Conservation (phyloP, 2,888 invertebrate genomes). For the Pycnomerus fuliginosus region DNA sequence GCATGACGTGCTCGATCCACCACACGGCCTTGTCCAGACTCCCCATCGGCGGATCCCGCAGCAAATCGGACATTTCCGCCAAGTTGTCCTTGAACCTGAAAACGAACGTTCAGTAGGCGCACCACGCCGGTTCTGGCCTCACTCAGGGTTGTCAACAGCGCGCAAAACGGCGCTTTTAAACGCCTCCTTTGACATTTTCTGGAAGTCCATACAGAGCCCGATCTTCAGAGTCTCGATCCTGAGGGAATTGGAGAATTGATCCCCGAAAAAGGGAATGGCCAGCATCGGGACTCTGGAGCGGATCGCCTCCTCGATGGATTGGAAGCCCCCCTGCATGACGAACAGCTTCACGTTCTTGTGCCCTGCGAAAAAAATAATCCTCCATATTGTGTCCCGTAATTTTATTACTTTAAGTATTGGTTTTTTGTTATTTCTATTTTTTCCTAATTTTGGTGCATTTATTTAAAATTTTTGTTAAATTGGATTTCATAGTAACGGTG, state of each 20-base stretch:
- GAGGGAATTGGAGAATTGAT: conserved; percentile 36
- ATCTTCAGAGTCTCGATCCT: conserved; percentile 28
- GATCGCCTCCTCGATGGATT: conserved; percentile 40
- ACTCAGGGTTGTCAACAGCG: too few species aligned
- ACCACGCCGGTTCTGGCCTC: too few species aligned
- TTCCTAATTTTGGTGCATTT: too few species aligned
- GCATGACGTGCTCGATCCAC: conserved; percentile 40
- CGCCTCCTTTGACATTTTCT: conserved; percentile 32
- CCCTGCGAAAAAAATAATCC: too few species aligned
- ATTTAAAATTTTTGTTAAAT: too few species aligned
- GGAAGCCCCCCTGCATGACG: conserved; percentile 38
- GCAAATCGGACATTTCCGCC: conserved; percentile 26
- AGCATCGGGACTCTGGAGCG: conserved; percentile 35
- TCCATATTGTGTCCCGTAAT: too few species aligned
- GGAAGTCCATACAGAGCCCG: conserved; percentile 30
- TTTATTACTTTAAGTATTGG: too few species aligned
- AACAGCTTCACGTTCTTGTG: conserved; percentile 39
- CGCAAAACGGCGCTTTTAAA: too few species aligned
- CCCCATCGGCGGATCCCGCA: conserved; percentile 32
- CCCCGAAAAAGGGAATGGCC: conserved; percentile 38
- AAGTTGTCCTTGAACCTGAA: conserved; percentile 32
- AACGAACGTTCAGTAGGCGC: too few species aligned
- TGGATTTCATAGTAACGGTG: too few species aligned
- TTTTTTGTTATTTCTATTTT: too few species aligned
- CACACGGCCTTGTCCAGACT: conserved; percentile 36